Evolutionary conservation across 2,113 vertebrate species (phyloP).

Genomic region (Uropsilus gracilis): DNA sequence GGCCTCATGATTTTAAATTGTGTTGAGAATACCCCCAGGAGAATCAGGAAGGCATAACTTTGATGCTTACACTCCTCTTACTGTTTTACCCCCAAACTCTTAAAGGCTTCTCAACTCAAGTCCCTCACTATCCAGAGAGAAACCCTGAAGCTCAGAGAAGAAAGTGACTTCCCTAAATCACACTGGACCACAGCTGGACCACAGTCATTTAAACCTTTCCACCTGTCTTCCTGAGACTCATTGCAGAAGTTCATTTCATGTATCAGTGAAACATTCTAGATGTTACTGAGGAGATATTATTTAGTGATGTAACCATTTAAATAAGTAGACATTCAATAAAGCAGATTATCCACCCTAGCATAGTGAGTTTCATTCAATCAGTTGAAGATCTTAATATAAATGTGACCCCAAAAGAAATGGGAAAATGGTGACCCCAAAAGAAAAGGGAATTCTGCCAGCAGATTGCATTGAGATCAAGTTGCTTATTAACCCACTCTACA

Average conservation of each 20-base stretch:
- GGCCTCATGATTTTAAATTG: not conserved
- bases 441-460: not conserved
- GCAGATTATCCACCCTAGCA: not conserved
- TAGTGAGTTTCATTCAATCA: not conserved
- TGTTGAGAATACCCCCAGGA: not conserved
- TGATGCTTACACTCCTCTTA: not conserved
- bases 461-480: not conserved
- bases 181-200: not conserved
- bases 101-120: not conserved
- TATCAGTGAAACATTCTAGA: not conserved
- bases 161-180: not conserved
- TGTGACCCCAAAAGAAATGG: not conserved
- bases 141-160: not conserved
- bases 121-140: not conserved
- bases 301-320: not conserved
- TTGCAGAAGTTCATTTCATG: not conserved
- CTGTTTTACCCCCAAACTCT: not conserved
- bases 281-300: not conserved
- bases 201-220: not conserved
- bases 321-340: not conserved
- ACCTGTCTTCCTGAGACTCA: not conserved
- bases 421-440: not conserved
- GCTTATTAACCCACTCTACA: not conserved
- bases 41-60: not conserved
- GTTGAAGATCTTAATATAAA: not conserved